Percentiles rank a stretch among this genome's conserved stretches.
These are phyloP conservation scores for Myotis brandtii DNA, from an alignment of 2,113 vertebrate genomes.

Conservation along the genomic window DNA sequence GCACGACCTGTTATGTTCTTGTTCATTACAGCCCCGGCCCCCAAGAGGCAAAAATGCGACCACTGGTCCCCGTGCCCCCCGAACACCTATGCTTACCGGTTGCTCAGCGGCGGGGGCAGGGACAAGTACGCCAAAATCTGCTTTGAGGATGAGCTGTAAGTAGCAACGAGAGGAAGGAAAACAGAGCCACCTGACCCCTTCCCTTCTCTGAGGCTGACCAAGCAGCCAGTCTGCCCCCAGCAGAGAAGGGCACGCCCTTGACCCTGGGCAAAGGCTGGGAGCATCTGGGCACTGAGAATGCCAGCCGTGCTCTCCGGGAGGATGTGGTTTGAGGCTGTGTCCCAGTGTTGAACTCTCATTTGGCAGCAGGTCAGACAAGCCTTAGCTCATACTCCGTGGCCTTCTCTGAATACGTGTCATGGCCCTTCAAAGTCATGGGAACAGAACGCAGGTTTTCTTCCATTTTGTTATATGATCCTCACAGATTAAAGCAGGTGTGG, in stretches of 20 bases:
- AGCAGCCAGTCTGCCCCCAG: background rate
- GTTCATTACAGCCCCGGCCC: conserved; percentile 81
- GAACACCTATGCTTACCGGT: conserved; percentile 79
- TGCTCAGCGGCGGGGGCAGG: conserved; percentile 84
- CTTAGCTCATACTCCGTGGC: fast-evolving
- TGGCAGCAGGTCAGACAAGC: background rate
- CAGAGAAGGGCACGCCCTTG: fast-evolving
- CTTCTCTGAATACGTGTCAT: no score
- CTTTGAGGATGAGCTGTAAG: conserved; percentile 89
- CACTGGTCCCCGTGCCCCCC: conserved; percentile 82
- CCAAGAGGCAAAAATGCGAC: conserved; percentile 87
- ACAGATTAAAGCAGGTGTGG: fast-evolving
- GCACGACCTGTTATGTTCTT: background rate
- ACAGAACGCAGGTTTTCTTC: fast-evolving
- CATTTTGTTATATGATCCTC: background rate
- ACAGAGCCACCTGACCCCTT: fast-evolving
- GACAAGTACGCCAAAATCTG: conserved; percentile 83
- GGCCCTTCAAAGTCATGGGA: background rate
- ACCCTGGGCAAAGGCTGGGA: background rate
- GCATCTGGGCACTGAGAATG: fast-evolving
- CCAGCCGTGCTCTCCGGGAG: fast-evolving
- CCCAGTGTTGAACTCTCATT: background rate
- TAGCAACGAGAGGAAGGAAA: background rate
- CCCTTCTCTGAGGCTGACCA: background rate
- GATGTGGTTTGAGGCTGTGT: fast-evolving